Percentiles rank a stretch among this genome's conserved stretches.
These are phyloP conservation scores for Hyalella azteca DNA, from an alignment of 2,888 invertebrate species.

Conservation along the genomic window DNA sequence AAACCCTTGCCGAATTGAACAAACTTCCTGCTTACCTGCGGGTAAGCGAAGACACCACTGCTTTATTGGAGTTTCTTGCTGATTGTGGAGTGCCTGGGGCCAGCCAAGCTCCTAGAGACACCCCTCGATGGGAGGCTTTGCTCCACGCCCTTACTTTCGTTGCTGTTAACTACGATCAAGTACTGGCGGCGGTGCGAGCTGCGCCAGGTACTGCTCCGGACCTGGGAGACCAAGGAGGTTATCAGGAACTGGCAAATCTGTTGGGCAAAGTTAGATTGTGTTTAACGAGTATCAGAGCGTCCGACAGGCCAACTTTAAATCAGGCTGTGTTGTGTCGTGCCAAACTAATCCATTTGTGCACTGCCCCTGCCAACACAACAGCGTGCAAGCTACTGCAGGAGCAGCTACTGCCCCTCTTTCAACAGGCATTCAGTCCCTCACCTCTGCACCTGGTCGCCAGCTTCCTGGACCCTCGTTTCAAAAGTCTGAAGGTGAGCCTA, in stretches of 20 bases:
- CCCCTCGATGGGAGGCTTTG: slow-evolving; percentile 52
- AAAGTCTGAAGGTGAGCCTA: slow-evolving; percentile 55
- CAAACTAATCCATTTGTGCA: slow-evolving; percentile 56
- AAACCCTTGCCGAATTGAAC: slow-evolving; percentile 46
- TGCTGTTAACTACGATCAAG: slow-evolving; percentile 51
- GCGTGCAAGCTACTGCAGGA: slow-evolving; percentile 50
- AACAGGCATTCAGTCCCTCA: slow-evolving; percentile 51
- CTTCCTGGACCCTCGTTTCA: slow-evolving; percentile 56
- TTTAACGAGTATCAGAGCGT: slow-evolving; percentile 51
- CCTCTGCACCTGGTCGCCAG: slow-evolving; percentile 56
- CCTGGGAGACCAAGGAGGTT: slow-evolving; percentile 47
- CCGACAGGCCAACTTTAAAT: slow-evolving; percentile 51
- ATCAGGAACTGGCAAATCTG: slow-evolving; percentile 54
- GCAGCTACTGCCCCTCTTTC: slow-evolving; percentile 46
- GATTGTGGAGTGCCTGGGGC: slow-evolving; percentile 52
- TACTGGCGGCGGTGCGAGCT: slow-evolving; percentile 43
- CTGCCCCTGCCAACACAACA: slow-evolving; percentile 46
- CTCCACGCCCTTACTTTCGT: slow-evolving; percentile 55
- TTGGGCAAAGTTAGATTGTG: slow-evolving; percentile 49
- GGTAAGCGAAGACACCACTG: slow-evolving; percentile 53
- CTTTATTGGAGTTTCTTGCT: slow-evolving; percentile 49
- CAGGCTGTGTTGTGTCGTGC: slow-evolving; percentile 55
- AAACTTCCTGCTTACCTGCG: slow-evolving; percentile 50
- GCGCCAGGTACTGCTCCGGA: slow-evolving; percentile 38
- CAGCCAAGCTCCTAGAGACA: slow-evolving; percentile 48